These are phyloP conservation scores for Acanthiza pusilla DNA, from an alignment of 2,797 vertebrate species.

Conservation along the genomic window DNA sequence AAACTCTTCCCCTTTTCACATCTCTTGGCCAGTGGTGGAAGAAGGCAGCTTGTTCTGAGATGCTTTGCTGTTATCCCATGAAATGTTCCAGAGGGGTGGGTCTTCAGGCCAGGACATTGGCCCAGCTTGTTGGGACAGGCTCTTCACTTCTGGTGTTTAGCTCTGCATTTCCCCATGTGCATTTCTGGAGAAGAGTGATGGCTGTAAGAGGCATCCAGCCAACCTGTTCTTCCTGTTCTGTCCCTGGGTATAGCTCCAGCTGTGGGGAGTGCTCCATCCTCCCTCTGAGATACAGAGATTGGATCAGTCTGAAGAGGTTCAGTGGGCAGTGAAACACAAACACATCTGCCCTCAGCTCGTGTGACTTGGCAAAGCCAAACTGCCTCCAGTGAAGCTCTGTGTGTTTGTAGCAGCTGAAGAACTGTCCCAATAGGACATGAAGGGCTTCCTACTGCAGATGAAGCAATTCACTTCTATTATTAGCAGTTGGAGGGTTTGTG, in stretches of 20 bases:
- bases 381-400: not conserved
- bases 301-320: not conserved
- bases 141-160: not conserved
- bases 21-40: not conserved
- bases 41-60: not conserved
- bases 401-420: conserved; percentile 7
- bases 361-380: not conserved
- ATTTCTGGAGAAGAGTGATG: not conserved
- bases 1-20: not conserved
- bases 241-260: not conserved
- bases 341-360: not conserved
- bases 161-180: not conserved
- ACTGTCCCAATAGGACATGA: conserved; percentile 12
- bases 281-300: not conserved
- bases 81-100: not conserved
- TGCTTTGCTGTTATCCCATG: not conserved
- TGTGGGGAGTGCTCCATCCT: not conserved
- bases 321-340: not conserved
- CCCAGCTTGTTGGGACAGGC: not conserved
- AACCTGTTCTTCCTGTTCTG: not conserved
- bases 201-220: not conserved
- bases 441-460: conserved; percentile 52
- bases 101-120: not conserved
- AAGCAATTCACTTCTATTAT: conserved; percentile 49
- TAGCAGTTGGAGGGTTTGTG: conserved; percentile 28